Evolutionary conservation across 1,140 invertebrate genomes (phyloP).

Genomic region (Eciton burchellii): DNA sequence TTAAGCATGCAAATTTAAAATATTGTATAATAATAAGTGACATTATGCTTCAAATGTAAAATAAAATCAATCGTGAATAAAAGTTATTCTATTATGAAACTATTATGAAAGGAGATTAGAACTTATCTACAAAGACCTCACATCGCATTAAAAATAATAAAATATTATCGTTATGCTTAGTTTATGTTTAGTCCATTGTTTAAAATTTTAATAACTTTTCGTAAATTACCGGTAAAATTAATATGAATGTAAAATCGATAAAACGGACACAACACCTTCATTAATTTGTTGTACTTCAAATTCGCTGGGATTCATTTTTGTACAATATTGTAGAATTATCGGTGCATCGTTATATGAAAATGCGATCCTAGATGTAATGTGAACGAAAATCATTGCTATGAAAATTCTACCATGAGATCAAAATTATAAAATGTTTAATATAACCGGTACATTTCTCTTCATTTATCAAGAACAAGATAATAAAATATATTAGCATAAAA

Average conservation of each 20-base stretch:
- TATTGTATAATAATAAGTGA: constrained; percentile 8
- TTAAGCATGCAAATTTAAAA: constrained; percentile 4
- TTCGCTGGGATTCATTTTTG: constrained; percentile 10
- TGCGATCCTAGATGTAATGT: neutral
- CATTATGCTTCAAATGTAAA: constrained; percentile 42
- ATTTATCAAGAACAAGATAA: constrained; percentile 1
- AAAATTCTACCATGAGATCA: constrained; percentile 54
- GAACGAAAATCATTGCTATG: neutral
- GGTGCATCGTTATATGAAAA: neutral
- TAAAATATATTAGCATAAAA: constrained; percentile 25
- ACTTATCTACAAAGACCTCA: constrained; percentile 31
- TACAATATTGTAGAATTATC: constrained; percentile 25
- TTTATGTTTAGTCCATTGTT: constrained; percentile 2
- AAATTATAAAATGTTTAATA: constrained; percentile 30
- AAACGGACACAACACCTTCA: neutral
- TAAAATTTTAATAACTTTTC: constrained; percentile 14
- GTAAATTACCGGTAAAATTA: constrained; percentile 9
- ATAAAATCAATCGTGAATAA: constrained; percentile 22
- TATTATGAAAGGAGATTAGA: constrained; percentile 23
- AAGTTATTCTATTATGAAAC: constrained; percentile 28
- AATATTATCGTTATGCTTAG: constrained; percentile 17
- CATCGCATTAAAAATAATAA: constrained; percentile 23
- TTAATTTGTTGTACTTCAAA: constrained; percentile 33
- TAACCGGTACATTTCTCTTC: neutral
- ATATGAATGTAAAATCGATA: constrained; percentile 8